phyloP scores from a whole-genome alignment of 2,888 invertebrate species.

The Eristalis pertinax region DNA sequence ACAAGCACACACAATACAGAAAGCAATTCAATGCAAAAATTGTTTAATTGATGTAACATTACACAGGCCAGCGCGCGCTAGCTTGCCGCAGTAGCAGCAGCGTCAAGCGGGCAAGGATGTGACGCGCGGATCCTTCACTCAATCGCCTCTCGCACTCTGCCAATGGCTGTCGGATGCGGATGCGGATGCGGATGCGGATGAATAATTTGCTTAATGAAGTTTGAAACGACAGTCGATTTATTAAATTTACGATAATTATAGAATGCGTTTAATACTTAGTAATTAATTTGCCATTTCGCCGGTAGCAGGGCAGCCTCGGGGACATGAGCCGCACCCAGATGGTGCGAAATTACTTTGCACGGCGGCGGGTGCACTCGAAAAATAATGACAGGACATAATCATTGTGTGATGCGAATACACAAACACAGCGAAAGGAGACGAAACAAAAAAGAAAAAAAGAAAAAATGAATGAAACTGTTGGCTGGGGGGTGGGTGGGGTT shows the following conservation, averaged over 20 bases:
- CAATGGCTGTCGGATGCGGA: conserved; percentile 66
- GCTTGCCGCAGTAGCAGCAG: not conserved
- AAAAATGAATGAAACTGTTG: too few relatives aligned
- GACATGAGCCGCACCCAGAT: not conserved
- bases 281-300: conserved; percentile 62
- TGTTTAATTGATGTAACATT: conserved; percentile 41
- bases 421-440: not conserved
- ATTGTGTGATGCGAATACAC: not conserved
- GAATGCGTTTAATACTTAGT: conserved; percentile 67
- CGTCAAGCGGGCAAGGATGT: not conserved
- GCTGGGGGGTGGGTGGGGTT: not conserved
- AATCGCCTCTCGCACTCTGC: not conserved
- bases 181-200: conserved; percentile 65
- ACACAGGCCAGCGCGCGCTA: too few relatives aligned
- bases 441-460: too few relatives aligned
- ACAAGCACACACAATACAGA: conserved; percentile 26
- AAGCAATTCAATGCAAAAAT: conserved; percentile 34
- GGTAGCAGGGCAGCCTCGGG: not conserved
- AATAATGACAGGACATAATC: conserved; percentile 55
- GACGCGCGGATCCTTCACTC: not conserved
- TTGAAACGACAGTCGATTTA: conserved; percentile 70
- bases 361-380: conserved; percentile 38
- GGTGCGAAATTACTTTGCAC: conserved; percentile 24
- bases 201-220: conserved; percentile 71
- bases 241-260: conserved; percentile 70